Evolutionary conservation across 2,113 vertebrate species (phyloP).

Genomic region (Prunella himalayana): DNA sequence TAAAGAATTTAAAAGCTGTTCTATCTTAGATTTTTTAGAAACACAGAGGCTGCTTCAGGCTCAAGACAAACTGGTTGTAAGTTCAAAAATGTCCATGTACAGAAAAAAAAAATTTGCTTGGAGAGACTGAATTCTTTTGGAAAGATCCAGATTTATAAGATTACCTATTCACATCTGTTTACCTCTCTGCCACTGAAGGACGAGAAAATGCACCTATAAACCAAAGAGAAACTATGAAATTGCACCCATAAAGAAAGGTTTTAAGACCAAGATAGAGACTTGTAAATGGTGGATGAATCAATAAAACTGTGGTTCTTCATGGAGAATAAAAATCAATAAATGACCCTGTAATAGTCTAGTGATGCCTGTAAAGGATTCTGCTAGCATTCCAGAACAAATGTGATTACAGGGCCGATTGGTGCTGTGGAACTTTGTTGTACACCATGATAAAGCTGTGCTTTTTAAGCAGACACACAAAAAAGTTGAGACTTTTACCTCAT

Average conservation of each 20-base stretch:
- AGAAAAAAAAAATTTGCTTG: not conserved
- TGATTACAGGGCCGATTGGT: not conserved
- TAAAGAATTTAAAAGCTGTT: not conserved
- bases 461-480: not conserved
- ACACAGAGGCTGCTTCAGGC: not conserved
- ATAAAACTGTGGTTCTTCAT: not conserved
- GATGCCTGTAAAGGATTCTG: slow-evolving; percentile 18
- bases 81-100: not conserved
- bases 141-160: not conserved
- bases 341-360: not conserved
- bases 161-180: not conserved
- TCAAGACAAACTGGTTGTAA: not conserved
- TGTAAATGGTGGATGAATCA: slow-evolving; percentile 13
- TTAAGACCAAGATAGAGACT: not conserved
- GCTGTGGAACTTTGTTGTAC: not conserved
- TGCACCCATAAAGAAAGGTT: not conserved
- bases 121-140: not conserved
- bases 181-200: not conserved
- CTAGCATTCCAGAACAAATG: slow-evolving; percentile 13
- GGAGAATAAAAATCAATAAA: slow-evolving; percentile 24
- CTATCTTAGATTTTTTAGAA: not conserved
- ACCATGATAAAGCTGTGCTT: not conserved
- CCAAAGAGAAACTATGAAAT: not conserved
- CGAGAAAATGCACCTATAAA: not conserved
- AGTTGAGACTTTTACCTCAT: not conserved